phyloP scores from a whole-genome alignment of 2,888 invertebrate species.

The Meta bourneti region DNA sequence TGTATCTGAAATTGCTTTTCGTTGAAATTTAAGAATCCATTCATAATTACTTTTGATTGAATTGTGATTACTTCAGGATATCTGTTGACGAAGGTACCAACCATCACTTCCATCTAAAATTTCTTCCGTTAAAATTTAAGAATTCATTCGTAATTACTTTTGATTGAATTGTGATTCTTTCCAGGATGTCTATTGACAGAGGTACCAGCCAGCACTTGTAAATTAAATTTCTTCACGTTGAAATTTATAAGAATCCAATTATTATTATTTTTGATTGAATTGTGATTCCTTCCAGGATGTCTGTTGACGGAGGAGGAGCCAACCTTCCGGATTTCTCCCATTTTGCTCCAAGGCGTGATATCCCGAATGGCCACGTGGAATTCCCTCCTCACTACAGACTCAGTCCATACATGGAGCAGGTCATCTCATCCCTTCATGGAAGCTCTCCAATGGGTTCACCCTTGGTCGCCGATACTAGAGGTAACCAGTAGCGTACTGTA shows the following conservation, averaged over 20 bases:
- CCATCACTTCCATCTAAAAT: too few species aligned
- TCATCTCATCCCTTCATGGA: constrained; percentile 79
- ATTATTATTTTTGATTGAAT: too few species aligned
- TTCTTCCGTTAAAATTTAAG: too few species aligned
- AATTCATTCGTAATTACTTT: too few species aligned
- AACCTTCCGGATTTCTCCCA: constrained; percentile 79
- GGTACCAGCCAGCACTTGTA: neutral
- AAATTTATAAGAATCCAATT: too few species aligned
- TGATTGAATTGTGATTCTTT: neutral
- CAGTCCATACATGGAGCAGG: constrained; percentile 88
- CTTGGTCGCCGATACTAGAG: constrained; percentile 56
- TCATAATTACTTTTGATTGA: too few species aligned
- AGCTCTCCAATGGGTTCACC: constrained; percentile 49
- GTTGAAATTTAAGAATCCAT: too few species aligned
- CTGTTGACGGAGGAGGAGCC: constrained; percentile 32
- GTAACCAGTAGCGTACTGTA: constrained; percentile 8
- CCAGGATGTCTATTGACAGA: constrained; percentile 49
- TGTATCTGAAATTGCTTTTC: too few species aligned
- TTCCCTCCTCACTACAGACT: constrained; percentile 84
- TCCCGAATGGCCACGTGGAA: constrained; percentile 70
- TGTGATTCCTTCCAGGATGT: constrained; percentile 16
- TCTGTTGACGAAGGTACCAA: too few species aligned
- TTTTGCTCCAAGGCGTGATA: constrained; percentile 76
- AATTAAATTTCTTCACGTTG: too few species aligned
- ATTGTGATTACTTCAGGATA: too few species aligned